Conservation (phyloP, 2,797 vertebrate genomes). For the Labeo calbasu region DNA sequence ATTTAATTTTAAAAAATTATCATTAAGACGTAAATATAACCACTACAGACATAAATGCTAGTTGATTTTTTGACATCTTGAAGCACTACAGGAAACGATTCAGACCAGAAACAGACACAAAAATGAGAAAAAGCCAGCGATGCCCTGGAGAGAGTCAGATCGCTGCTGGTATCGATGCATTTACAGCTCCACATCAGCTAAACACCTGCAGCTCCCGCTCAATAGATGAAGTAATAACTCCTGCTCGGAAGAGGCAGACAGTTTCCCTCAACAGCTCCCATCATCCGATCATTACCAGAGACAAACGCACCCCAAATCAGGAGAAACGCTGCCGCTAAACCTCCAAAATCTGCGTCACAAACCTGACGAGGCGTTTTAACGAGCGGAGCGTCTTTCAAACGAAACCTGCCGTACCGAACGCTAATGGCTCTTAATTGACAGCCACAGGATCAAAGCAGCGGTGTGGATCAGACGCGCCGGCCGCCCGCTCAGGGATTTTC, state of each 20-base stretch:
- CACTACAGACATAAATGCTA: neutral
- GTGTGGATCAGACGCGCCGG: slow-evolving; percentile 15
- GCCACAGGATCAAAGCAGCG: slow-evolving; percentile 31
- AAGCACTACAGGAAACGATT: neutral
- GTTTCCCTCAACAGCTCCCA: slow-evolving; percentile 32
- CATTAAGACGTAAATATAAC: neutral
- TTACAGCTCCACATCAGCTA: slow-evolving; percentile 51
- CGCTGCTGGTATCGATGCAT: slow-evolving; percentile 52
- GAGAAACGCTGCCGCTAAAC: neutral
- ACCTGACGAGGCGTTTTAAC: neutral
- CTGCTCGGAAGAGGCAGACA: slow-evolving; percentile 45
- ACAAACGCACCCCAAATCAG: neutral
- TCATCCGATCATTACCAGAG: slow-evolving; percentile 32
- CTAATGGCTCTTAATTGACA: slow-evolving; percentile 33
- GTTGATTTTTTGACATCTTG: slow-evolving; percentile 13
- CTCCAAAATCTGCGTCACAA: no score
- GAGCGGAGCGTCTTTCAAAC: neutral
- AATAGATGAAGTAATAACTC: slow-evolving; percentile 57
- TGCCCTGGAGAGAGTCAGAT: slow-evolving; percentile 47
- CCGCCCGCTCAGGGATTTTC: neutral
- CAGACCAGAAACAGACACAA: slow-evolving; percentile 39
- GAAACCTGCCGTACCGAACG: neutral
- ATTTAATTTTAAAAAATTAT: no score
- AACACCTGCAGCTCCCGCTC: slow-evolving; percentile 13
- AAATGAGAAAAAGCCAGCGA: slow-evolving; percentile 50